These are phyloP conservation scores for Pseudonaja textilis DNA, from an alignment of 2,113 vertebrate genomes.

Conservation along the genomic window DNA sequence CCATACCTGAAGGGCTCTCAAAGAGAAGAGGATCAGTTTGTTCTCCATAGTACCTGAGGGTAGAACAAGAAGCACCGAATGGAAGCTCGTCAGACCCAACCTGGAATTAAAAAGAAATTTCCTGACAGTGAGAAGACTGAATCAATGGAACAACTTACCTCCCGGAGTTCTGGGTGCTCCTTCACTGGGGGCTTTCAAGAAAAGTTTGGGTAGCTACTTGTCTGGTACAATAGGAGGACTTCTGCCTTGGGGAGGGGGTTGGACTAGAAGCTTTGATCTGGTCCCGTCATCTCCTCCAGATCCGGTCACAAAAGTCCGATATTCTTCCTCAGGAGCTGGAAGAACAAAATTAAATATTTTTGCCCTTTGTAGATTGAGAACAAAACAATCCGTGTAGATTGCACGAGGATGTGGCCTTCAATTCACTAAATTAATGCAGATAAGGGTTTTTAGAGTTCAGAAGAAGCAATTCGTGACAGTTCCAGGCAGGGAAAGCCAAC, in stretches of 20 bases:
- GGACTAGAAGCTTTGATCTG: background rate
- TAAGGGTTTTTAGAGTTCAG: background rate
- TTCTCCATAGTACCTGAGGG: no score
- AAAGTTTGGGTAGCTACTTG: background rate
- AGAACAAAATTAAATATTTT: background rate
- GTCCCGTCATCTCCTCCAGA: background rate
- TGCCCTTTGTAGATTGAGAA: background rate
- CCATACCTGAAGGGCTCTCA: background rate
- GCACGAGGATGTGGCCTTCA: background rate
- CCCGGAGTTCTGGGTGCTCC: no score
- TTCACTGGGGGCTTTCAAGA: no score
- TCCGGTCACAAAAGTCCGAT: background rate
- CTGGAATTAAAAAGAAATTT: background rate
- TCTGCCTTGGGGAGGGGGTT: background rate
- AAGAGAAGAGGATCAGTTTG: background rate
- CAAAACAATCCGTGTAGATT: background rate
- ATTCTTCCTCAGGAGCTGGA: background rate
- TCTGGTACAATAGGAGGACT: background rate
- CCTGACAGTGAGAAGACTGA: background rate
- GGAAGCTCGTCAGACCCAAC: background rate
- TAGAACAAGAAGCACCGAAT: background rate
- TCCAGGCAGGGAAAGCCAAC: background rate
- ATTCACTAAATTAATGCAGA: background rate
- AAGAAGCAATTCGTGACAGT: background rate
- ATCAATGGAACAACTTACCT: background rate